Conservation (phyloP, 30 jellyfish, hydroid and myxozoan genomes). For the Turritopsis dohrnii region DNA sequence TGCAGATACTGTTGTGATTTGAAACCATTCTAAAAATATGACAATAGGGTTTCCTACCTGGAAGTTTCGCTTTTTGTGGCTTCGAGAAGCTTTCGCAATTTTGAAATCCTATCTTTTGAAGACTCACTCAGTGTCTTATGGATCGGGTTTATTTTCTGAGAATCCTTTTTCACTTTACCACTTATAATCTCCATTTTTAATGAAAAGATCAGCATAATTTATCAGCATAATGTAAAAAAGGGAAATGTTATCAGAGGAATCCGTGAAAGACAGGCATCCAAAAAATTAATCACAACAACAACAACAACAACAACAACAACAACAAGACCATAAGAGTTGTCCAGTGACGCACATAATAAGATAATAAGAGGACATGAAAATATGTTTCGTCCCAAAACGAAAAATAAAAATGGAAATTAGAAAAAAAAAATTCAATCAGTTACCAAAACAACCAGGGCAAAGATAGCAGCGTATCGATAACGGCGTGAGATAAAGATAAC, state of each 20-base stretch:
- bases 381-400: neutral
- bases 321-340: no score
- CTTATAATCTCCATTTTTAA: constrained; percentile 13
- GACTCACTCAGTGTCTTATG: neutral
- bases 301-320: no score
- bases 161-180: neutral
- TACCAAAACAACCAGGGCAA: neutral
- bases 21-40: neutral
- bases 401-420: no score
- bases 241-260: neutral
- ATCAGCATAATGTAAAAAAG: neutral
- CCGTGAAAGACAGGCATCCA: neutral
- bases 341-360: no score
- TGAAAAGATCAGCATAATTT: neutral
- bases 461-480: neutral
- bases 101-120: neutral
- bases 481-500: neutral
- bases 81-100: constrained; percentile 2
- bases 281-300: no score
- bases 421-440: neutral
- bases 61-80: neutral
- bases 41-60: neutral
- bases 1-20: no score
- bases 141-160: neutral
- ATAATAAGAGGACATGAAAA: neutral